Evolutionary conservation across 2,113 vertebrate species (phyloP).

Genomic region (Nicator chloris): DNA sequence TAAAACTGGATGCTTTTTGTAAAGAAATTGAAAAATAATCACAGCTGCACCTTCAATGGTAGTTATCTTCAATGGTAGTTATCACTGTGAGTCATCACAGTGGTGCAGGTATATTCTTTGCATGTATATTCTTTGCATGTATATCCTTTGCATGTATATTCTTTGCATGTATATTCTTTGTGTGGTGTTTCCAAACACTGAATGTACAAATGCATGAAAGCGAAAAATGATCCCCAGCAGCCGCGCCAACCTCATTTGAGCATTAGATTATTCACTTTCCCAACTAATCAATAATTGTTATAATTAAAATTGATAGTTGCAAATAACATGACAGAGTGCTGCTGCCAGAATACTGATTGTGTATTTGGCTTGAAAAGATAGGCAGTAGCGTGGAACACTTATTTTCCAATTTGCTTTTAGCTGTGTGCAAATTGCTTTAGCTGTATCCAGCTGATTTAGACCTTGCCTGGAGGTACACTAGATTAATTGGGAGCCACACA

Average conservation of each 20-base stretch:
- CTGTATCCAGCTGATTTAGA: constrained; percentile 87
- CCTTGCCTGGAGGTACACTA: constrained; percentile 83
- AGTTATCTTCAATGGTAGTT: not conserved
- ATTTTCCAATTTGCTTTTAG: constrained; percentile 88
- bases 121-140: not conserved
- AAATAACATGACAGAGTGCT: constrained; percentile 79
- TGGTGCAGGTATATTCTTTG: not conserved
- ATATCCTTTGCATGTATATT: not conserved
- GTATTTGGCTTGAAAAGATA: constrained; percentile 81
- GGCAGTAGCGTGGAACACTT: constrained; percentile 79
- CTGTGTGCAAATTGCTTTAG: constrained; percentile 85
- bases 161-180: not conserved
- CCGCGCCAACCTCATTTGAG: constrained; percentile 39
- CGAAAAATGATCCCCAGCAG: not conserved
- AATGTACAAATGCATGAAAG: not conserved
- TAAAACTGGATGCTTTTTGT: not conserved
- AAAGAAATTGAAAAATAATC: not conserved
- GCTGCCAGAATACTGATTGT: constrained; percentile 82
- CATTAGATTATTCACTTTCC: constrained; percentile 80
- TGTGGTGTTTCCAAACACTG: not conserved
- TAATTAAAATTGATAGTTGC: constrained; percentile 89
- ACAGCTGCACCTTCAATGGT: not conserved
- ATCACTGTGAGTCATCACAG: not conserved
- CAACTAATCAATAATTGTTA: constrained; percentile 85
- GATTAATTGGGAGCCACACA: constrained; percentile 84